Percentiles rank a stretch among this genome's conserved stretches.
phyloP scores from a whole-genome alignment of 2,797 vertebrate genomes.

The Myotis pilosus region DNA sequence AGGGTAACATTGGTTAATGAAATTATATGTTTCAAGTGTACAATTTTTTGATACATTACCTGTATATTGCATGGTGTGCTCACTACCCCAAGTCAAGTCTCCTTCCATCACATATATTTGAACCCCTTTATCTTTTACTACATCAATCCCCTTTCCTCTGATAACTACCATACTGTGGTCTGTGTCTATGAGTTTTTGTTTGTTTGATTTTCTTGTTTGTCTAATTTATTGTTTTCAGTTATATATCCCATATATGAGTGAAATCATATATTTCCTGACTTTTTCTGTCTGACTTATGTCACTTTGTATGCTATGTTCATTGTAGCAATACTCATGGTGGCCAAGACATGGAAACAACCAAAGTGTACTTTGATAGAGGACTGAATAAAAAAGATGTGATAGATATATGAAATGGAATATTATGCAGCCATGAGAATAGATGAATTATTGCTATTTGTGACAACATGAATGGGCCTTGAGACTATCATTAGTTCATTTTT shows the following conservation, averaged over 20 bases:
- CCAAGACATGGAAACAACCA: neutral
- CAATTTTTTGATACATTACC: neutral
- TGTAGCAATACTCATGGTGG: neutral
- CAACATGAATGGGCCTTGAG: neutral
- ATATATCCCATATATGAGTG: neutral
- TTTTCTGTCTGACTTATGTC: neutral
- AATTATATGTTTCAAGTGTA: neutral
- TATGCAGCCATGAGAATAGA: neutral
- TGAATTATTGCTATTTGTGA: neutral
- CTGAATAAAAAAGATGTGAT: neutral
- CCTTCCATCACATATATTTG: neutral
- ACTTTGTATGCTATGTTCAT: neutral
- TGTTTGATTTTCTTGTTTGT: neutral
- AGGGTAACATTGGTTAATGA: neutral
- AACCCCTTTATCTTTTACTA: neutral
- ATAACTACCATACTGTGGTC: neutral
- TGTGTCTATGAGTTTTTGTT: neutral
- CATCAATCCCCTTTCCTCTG: neutral
- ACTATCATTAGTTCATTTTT: neutral
- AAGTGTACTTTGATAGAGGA: neutral
- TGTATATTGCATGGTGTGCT: neutral
- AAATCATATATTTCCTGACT: neutral
- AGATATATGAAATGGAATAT: neutral
- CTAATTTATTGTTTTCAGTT: neutral
- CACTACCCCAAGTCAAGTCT: neutral